These are phyloP conservation scores for Aepyceros melampus DNA, from an alignment of 2,113 vertebrate genomes.

Conservation along the genomic window DNA sequence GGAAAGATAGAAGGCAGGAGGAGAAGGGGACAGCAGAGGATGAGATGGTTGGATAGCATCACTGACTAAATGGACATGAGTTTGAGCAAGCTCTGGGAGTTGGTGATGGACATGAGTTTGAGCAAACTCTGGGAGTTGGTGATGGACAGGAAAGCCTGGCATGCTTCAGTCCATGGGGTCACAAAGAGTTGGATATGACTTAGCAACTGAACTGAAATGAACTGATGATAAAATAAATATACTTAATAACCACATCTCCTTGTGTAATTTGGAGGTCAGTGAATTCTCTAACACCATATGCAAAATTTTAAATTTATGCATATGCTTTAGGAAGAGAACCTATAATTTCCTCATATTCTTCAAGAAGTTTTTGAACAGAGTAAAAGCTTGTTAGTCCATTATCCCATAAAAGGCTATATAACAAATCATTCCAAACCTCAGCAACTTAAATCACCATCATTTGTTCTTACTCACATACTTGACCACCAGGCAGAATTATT, in stretches of 20 bases:
- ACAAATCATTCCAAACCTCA: not conserved
- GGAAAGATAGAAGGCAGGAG: not conserved
- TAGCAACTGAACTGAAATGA: not conserved
- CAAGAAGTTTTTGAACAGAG: not conserved
- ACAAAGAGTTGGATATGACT: fast-evolving
- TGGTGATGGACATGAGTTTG: not conserved
- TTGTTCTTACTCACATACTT: not conserved
- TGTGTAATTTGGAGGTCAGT: not conserved
- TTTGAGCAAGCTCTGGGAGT: not conserved
- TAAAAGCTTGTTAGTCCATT: not conserved
- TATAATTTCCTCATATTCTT: not conserved
- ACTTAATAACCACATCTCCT: not conserved
- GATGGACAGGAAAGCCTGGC: not conserved
- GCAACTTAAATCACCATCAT: not conserved
- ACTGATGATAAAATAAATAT: not conserved
- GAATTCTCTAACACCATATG: not conserved
- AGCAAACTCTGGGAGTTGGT: not conserved
- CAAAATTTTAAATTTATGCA: not conserved
- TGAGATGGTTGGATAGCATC: not conserved
- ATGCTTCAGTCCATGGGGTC: not conserved
- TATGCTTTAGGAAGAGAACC: not conserved
- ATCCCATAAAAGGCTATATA: not conserved
- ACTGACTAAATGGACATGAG: fast-evolving
- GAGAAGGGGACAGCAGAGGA: not conserved
- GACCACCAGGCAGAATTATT: not conserved